Percentiles rank a stretch among this genome's conserved stretches.
Conservation (phyloP, 2,113 vertebrate species). For the Lepisosteus osseus region DNA sequence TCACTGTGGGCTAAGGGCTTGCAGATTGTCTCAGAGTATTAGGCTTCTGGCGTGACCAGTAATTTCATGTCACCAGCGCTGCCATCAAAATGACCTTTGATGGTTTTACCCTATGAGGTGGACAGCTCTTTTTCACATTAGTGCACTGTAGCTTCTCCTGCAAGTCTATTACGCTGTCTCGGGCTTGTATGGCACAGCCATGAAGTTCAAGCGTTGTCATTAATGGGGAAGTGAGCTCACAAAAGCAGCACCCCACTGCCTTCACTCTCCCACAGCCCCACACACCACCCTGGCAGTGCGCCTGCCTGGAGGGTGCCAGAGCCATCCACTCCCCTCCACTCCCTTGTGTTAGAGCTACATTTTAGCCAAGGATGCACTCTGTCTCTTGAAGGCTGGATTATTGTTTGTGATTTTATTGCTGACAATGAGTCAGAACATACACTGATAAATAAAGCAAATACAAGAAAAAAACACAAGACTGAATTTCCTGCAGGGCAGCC, state of each 20-base stretch:
- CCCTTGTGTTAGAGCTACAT: neutral
- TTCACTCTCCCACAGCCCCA: no score
- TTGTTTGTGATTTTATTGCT: no score
- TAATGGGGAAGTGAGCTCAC: conserved; percentile 64
- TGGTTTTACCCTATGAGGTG: conserved; percentile 81
- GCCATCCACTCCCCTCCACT: neutral
- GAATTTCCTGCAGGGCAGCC: neutral
- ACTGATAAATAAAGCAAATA: no score
- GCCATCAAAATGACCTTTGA: conserved; percentile 83
- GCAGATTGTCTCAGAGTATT: conserved; percentile 81
- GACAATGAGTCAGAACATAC: no score
- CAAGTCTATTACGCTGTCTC: conserved; percentile 80
- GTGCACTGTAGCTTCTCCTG: conserved; percentile 77
- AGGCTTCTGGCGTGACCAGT: conserved; percentile 82
- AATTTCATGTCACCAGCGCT: conserved; percentile 84
- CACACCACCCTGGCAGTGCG: neutral
- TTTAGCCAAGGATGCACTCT: no score
- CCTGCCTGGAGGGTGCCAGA: neutral
- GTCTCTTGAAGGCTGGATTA: no score
- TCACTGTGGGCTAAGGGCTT: conserved; percentile 81
- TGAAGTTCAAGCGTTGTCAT: conserved; percentile 78
- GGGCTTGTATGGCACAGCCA: conserved; percentile 76
- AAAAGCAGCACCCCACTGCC: neutral
- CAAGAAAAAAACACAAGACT: no score
- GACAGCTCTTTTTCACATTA: conserved; percentile 82